Base-by-base conservation (phyloP, 2,797 vertebrate species). In the Hydrolagus colliei region DNA sequence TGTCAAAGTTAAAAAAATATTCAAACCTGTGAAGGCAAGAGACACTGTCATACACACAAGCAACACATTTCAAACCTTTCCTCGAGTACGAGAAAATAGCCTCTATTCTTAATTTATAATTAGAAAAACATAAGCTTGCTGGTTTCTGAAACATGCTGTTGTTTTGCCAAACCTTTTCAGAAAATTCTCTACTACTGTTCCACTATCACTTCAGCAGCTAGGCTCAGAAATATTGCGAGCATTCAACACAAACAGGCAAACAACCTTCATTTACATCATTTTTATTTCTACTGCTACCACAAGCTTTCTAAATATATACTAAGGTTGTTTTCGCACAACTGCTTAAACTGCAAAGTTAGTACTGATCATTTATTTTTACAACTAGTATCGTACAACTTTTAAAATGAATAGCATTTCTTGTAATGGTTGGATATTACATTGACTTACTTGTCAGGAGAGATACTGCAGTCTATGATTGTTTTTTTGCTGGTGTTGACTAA, bases 401-500 rank as follows among this genome's bases (percentile, higher is more conserved):
- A 52, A 52, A 52, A 52, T 52, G 41, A 52, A 52, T 52, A 52
- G 6, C 41, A 52, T 52, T 52, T 52, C 41, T 52, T 52, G 41
- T 52, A 52, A 52, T 52, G 41, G 41, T 52, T 52, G 41, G 6
- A 52, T 52, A 73, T 73, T 68, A 72, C 1, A 16, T 9, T 85
- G 27, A 92, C 96, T 62, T 92, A 99, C 98, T 99, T 99, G 95
- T 99, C 98, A 62, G 97, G 99, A 87, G 98, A 99, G 93, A 99
- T 99, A 93, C 98, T 99, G 93, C 98, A 99, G 94, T 99, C 98
- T 9, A 99, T 99, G 92, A 99, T 97, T 0, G 98, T 99, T 92
- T 98, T 98, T 95, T 98, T 99, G 97, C 97, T 99, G 96, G 98
- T 99, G 95, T 98, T 99, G 89, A 99, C 96, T 61, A 99, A 98